phyloP scores from a whole-genome alignment of 2,888 invertebrate genomes.

The Tenthredo amoena region DNA sequence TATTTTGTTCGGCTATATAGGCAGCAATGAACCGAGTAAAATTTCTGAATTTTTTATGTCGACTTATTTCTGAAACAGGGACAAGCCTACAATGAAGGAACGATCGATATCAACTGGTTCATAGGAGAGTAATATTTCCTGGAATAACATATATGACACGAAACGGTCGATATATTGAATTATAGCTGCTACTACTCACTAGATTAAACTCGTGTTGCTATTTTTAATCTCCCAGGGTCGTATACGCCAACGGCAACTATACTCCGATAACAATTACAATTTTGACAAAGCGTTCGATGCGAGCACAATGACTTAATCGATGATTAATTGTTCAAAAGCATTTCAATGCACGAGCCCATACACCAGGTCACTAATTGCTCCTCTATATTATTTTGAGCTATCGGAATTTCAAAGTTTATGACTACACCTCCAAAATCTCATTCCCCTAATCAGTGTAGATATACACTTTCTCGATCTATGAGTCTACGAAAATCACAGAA shows the following conservation, averaged over 20 bases:
- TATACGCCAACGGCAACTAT: background rate
- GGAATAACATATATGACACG: background rate
- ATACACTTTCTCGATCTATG: background rate
- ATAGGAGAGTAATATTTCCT: background rate
- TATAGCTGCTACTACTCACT: background rate
- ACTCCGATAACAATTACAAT: background rate
- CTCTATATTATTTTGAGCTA: background rate
- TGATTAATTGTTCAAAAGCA: constrained; percentile 11
- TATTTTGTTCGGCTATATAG: background rate
- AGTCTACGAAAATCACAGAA: background rate
- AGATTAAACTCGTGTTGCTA: background rate
- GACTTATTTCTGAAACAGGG: background rate
- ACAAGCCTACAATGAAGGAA: background rate
- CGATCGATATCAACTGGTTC: constrained; percentile 25
- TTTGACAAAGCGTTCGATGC: constrained; percentile 7
- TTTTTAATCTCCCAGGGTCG: background rate
- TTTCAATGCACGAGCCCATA: background rate
- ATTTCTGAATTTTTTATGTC: background rate
- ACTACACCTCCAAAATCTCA: background rate
- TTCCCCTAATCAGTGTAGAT: background rate
- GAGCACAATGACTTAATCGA: background rate
- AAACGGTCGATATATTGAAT: constrained; percentile 4
- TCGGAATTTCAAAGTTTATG: constrained; percentile 10
- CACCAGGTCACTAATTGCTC: constrained; percentile 29
- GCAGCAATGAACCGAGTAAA: background rate